A percentile compares a stretch with the other conserved stretches of the same genome.
Conservation (phyloP, 2,888 invertebrate species). For the Graphium colonna region DNA sequence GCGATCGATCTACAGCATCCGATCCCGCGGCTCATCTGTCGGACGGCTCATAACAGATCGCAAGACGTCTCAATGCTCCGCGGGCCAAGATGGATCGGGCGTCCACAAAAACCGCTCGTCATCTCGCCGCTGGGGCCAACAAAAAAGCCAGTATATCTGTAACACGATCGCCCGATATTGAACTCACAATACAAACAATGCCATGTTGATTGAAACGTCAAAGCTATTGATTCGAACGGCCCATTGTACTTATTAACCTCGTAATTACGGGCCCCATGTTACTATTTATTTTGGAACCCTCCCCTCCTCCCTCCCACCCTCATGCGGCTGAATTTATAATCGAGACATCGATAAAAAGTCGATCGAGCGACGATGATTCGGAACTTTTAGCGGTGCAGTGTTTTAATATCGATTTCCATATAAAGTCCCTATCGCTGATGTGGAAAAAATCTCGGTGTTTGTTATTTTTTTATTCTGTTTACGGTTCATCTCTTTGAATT, state of each 20-base stretch:
- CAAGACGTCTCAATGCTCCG: constrained; percentile 58
- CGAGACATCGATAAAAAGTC: constrained; percentile 57
- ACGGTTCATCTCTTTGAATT: constrained; percentile 3
- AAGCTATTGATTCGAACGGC: constrained; percentile 67
- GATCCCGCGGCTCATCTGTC: constrained; percentile 33
- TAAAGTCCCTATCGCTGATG: constrained; percentile 30
- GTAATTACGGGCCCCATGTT: constrained; percentile 72
- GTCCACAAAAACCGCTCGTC: constrained; percentile 46
- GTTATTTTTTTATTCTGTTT: constrained; percentile 27
- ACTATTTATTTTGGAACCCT: constrained; percentile 74
- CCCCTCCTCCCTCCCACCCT: constrained; percentile 28
- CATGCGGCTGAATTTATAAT: constrained; percentile 57
- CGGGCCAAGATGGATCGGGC: constrained; percentile 51
- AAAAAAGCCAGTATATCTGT: constrained; percentile 66
- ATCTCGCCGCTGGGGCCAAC: constrained; percentile 32
- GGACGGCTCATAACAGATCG: constrained; percentile 65
- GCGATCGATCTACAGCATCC: too few species aligned
- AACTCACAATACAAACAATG: constrained; percentile 78
- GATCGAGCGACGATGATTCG: constrained; percentile 66
- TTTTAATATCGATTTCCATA: constrained; percentile 64
- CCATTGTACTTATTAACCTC: constrained; percentile 73
- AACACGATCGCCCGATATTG: constrained; percentile 77
- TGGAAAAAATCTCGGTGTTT: constrained; percentile 27
- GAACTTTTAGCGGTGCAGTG: constrained; percentile 48
- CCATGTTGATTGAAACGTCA: constrained; percentile 78